Evolutionary conservation across 53 echinoderm and acorn worm species (phyloP).

Genomic region (Mesocentrotus franciscanus): DNA sequence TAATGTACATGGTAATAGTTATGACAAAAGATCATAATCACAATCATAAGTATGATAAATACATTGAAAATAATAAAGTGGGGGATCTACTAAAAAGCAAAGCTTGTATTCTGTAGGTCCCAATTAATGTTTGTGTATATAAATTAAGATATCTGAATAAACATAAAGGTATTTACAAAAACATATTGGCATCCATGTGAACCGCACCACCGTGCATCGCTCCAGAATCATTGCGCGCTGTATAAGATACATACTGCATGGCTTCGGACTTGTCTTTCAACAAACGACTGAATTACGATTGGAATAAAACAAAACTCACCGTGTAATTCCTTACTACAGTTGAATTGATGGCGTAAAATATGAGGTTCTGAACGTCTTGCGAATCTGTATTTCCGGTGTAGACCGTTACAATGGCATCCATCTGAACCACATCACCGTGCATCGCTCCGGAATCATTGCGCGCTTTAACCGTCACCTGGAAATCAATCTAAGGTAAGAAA

Average conservation of each 20-base stretch:
- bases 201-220: slow-evolving; percentile 48
- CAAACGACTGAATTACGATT: no score
- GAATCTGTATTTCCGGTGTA: slow-evolving; percentile 22
- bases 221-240: slow-evolving; percentile 24
- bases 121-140: no score
- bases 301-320: slow-evolving; percentile 1
- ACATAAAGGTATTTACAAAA: no score
- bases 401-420: slow-evolving; percentile 6
- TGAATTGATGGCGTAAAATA: slow-evolving; percentile 56
- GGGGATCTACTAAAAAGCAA: no score
- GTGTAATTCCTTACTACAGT: slow-evolving; percentile 58
- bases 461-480: slow-evolving; percentile 37
- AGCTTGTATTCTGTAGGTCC: no score
- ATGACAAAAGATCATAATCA: no score
- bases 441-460: slow-evolving; percentile 47
- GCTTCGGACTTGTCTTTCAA: no score
- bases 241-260: neutral
- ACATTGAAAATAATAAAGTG: no score
- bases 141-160: no score
- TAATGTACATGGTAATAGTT: no score
- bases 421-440: slow-evolving; percentile 48
- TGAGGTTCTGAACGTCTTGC: neutral
- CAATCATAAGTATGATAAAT: no score
- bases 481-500: slow-evolving; percentile 41
- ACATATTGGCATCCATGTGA: neutral